These are phyloP conservation scores for Morus bassanus DNA, from an alignment of 2,797 vertebrate species.

Conservation along the genomic window DNA sequence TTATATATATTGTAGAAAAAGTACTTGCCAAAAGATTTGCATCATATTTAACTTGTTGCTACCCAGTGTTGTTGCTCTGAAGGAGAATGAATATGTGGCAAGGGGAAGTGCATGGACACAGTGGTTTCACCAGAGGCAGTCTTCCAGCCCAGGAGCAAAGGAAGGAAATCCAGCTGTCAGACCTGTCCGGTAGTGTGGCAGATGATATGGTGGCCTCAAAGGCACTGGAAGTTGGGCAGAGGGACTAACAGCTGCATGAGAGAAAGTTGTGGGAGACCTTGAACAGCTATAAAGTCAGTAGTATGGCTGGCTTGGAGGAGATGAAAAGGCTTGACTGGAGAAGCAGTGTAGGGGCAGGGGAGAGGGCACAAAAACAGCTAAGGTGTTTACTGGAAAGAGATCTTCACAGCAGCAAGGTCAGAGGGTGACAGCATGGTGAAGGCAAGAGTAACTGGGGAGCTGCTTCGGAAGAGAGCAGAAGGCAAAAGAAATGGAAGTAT, in stretches of 20 bases:
- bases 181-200: fast-evolving
- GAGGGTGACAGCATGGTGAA: background rate
- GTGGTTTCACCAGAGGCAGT: background rate
- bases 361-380: background rate
- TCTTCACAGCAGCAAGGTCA: background rate
- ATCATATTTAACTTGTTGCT: background rate
- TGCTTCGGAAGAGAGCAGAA: background rate
- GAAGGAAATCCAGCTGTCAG: background rate
- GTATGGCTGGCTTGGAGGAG: background rate
- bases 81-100: background rate
- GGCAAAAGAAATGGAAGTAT: background rate
- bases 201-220: background rate
- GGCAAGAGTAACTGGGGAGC: background rate
- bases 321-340: background rate
- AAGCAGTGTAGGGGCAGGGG: background rate
- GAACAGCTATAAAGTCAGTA: background rate
- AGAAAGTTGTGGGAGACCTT: background rate
- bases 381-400: background rate
- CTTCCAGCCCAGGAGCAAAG: background rate
- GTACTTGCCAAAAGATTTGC: background rate
- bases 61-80: background rate
- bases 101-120: background rate
- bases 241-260: background rate
- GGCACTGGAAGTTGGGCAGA: background rate
- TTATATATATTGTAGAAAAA: background rate